These are phyloP conservation scores for Amphipoea oculea DNA, from an alignment of 2,888 invertebrate genomes.

Conservation along the genomic window DNA sequence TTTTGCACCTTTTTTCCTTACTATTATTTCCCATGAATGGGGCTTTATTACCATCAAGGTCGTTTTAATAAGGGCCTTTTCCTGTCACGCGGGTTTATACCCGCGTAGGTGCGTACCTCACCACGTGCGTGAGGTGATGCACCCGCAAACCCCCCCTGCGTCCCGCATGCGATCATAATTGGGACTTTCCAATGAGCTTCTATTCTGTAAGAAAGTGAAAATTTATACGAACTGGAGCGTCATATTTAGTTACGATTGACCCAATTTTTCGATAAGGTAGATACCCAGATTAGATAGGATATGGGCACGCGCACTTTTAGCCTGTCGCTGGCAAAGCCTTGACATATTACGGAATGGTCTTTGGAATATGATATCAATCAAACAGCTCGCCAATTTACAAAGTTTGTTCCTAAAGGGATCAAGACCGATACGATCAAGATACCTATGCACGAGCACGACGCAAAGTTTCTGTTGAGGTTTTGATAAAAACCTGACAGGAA, in stretches of 20 bases:
- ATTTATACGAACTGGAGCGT: neutral
- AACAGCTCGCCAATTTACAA: neutral
- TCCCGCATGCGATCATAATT: neutral
- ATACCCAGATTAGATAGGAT: constrained; percentile 27
- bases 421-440: no score
- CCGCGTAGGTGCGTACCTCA: neutral
- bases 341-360: constrained; percentile 1
- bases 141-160: neutral
- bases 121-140: neutral
- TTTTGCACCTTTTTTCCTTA: neutral
- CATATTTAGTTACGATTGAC: constrained; percentile 1
- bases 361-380: neutral
- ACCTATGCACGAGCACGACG: neutral
- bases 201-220: neutral
- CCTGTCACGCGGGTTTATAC: neutral
- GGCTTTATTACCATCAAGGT: neutral
- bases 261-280: constrained; percentile 12
- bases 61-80: neutral
- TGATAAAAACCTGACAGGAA: neutral
- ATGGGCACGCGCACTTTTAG: neutral
- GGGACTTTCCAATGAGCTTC: neutral
- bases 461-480: neutral
- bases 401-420: neutral
- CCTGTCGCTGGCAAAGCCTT: neutral
- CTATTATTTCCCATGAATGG: neutral